Conservation (phyloP, 2,113 vertebrate species). For the Psittacara wagleri region DNA sequence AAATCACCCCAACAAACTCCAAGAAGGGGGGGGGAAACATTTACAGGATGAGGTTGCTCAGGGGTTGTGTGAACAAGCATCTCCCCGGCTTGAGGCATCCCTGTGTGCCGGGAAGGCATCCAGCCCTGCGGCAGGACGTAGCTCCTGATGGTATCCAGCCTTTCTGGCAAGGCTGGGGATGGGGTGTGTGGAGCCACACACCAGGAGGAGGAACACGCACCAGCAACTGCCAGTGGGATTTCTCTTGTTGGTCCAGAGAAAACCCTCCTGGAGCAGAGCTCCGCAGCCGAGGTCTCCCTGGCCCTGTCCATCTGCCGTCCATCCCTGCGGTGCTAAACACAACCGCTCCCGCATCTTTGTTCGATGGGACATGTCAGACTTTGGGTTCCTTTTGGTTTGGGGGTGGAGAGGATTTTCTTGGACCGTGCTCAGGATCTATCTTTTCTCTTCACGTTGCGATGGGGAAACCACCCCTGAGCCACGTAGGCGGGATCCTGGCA, state of each 20-base stretch:
- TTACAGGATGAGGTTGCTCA: rapidly evolving
- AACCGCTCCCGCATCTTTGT: not conserved
- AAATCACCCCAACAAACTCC: not conserved
- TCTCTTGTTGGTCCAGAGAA: not conserved
- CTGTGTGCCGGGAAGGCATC: not conserved
- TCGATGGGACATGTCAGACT: not conserved
- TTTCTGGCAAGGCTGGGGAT: not conserved
- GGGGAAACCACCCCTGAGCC: not conserved
- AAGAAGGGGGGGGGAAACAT: not conserved
- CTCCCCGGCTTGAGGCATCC: not conserved
- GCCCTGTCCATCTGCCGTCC: not conserved
- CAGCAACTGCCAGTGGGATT: not conserved
- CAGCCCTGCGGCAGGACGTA: rapidly evolving
- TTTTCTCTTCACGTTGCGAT: not conserved
- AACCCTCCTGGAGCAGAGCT: not conserved
- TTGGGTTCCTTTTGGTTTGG: not conserved
- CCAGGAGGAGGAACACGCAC: not conserved
- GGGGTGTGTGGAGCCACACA: rapidly evolving
- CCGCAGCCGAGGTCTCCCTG: not conserved
- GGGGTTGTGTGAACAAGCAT: rapidly evolving
- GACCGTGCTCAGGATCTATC: not conserved
- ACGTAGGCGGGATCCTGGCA: rapidly evolving
- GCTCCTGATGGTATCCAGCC: not conserved
- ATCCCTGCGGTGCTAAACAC: not conserved
- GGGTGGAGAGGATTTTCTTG: not conserved